Base-by-base conservation (phyloP, 2,888 invertebrate genomes). In the Lobophora halterata region DNA sequence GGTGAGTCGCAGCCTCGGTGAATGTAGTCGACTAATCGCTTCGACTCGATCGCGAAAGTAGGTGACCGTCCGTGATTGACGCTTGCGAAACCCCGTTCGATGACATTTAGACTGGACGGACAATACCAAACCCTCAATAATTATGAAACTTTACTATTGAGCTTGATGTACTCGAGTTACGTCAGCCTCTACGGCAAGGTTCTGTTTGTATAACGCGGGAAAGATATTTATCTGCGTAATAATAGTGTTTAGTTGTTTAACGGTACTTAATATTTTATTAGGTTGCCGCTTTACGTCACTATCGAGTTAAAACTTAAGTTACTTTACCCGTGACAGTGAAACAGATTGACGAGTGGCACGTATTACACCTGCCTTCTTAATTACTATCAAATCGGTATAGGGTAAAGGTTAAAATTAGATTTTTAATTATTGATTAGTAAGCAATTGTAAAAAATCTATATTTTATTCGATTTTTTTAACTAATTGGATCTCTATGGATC, bases 31-130 rank as follows among this genome's bases (percentile, higher is more conserved):
- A 71, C 83, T 85, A 85, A 86, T 85, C 83, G 82, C 74, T 68
- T 71, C 74, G 71, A 73, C 75, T 72, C 79, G 81, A 85, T 83
- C 85, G 85, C 85, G 86, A 87, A 87, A 87, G 87, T 86, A 85
- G 87, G 87, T 86, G 86, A 86, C 86, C 86, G 85, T 73, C 71
- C 60, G 82, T 83, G 86, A 87, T 86, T 85, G 86, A 87, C 81
- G 77, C 71, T 86, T 86, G 81, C 76, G 76, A 86, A 86, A 87
- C 78, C 59, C 71, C 82, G 81, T 82, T 82, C 83, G 85, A 86
- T 86, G 86, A 86, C 86, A 86, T 86, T 86, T 81, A 79, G 73
- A 79, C 72, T 78, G 71, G 74, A 76, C 76, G 72, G 75, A 81
- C 81, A 74, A 77, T 53, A 70, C 71, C 71, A 74, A 79, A 71